Base-by-base conservation (phyloP, 2,113 vertebrate genomes). In the Paracanthobrama guichenoti region DNA sequence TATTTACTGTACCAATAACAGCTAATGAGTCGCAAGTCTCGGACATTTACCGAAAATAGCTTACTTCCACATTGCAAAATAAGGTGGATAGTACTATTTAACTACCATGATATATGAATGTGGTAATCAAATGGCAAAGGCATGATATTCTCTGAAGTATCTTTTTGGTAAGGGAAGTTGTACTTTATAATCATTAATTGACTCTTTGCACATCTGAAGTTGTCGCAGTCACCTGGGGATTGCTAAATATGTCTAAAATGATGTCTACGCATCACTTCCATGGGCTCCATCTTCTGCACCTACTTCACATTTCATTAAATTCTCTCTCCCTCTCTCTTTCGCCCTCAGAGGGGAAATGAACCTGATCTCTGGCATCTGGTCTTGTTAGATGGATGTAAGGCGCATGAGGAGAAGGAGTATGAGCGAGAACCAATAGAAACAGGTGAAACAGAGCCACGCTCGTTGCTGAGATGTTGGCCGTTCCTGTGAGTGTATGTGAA, bases 311-410 rank as follows among this genome's bases (percentile, higher is more conserved):
- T 22, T 59, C 31, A n/a, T 78, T 78, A 18, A 55, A 31, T 76
- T 76, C 73, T 55, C 53, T 78, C 75, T 59, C 53, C 48, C 53
- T 78, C 75, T 42, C 26, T 26, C 59, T 66, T 13, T 46, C 14
- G 1, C 46, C 35, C 55, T 79, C 24, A n/a, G 16, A 78, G 12
- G 79, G 12, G 64, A 71, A 69, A 81, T 71, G 48, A 81, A 71
- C 24, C 64, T 50, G 77, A 85, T 80, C 55, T 85, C 50, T 73
- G 42, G 77, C 77, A 62, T 28, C 39, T 46, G 35, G 66, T 60
- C 66, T 71, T 72, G 67, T 74, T 60, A 50, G 79, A 57, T 55
- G 73, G 26, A 53, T 50, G 42, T 75, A 60, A 82, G 59, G 85
- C 3, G n/a, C 35, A 80, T 6, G 12, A 72, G 55, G 67, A 72